A percentile compares a stretch with the other conserved stretches of the same genome.
phyloP scores from a whole-genome alignment of 2,888 invertebrate genomes.

The Ennomos fuscantarius region DNA sequence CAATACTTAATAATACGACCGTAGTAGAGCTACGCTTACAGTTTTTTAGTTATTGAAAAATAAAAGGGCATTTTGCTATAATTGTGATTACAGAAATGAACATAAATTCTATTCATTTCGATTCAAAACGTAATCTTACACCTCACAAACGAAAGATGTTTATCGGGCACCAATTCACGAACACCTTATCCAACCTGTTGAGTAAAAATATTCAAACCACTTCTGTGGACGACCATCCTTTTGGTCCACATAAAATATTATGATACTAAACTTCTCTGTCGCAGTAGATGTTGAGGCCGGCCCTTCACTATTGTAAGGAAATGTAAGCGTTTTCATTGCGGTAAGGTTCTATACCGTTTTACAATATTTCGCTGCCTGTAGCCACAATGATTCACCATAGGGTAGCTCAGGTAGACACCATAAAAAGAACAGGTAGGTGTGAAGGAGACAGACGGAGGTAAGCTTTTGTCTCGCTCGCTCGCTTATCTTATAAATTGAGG shows the following conservation, averaged over 20 bases:
- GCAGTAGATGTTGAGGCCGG: slow-evolving; percentile 10
- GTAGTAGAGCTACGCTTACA: too few species aligned
- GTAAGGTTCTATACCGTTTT: slow-evolving; percentile 16
- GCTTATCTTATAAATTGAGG: slow-evolving; percentile 40
- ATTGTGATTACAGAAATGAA: too few species aligned
- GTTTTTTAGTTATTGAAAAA: too few species aligned
- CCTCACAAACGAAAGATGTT: slow-evolving; percentile 23
- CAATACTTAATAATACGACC: too few species aligned
- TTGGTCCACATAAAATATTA: slow-evolving; percentile 15
- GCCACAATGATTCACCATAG: slow-evolving; percentile 53
- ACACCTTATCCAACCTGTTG: slow-evolving; percentile 46
- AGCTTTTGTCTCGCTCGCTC: slow-evolving; percentile 31
- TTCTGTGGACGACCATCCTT: slow-evolving; percentile 42
- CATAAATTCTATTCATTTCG: slow-evolving; percentile 14
- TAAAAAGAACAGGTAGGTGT: slow-evolving; percentile 57
- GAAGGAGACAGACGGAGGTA: slow-evolving; percentile 40
- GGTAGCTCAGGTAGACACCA: slow-evolving; percentile 46
- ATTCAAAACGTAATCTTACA: slow-evolving; percentile 25
- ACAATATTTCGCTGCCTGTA: slow-evolving; percentile 13
- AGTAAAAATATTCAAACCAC: slow-evolving; percentile 42
- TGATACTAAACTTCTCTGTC: slow-evolving; percentile 6
- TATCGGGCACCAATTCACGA: slow-evolving; percentile 40
- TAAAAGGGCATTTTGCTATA: too few species aligned
- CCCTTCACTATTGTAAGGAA: slow-evolving; percentile 3
- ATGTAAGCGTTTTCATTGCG: slow-evolving; percentile 2